Evolutionary conservation across 2,113 vertebrate species (phyloP).

Genomic region (Muscicapa adusta): DNA sequence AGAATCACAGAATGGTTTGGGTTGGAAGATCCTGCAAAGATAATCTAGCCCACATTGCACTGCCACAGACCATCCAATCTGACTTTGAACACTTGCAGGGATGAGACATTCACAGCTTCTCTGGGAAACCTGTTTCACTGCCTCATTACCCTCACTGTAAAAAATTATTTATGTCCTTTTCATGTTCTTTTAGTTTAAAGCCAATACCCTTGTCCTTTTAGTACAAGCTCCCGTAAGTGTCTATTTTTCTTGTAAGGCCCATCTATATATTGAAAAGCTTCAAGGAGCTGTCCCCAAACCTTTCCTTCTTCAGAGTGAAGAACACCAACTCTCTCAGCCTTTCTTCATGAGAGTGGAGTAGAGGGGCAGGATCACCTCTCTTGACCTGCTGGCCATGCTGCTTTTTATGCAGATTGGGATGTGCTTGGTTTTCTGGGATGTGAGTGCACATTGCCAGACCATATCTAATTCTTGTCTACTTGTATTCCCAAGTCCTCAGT

Average conservation of each 20-base stretch:
- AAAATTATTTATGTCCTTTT: neutral
- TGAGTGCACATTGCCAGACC: rapidly evolving
- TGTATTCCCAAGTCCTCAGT: neutral
- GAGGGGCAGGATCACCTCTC: neutral
- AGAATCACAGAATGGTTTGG: neutral
- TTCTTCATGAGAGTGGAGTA: neutral
- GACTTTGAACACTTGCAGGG: neutral
- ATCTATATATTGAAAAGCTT: neutral
- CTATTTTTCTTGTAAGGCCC: neutral
- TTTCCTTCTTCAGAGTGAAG: neutral
- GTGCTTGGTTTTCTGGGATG: neutral
- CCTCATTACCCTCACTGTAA: neutral
- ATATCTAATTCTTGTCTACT: neutral
- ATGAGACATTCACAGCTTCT: neutral
- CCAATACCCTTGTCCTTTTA: neutral
- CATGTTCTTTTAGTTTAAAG: neutral
- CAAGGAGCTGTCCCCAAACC: neutral
- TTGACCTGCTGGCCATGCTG: neutral
- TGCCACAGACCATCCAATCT: neutral
- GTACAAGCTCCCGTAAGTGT: neutral
- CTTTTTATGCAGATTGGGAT: neutral
- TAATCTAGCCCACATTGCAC: neutral
- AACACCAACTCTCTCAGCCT: neutral
- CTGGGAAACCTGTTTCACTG: neutral
- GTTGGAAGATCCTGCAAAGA: neutral